Evolutionary conservation across 2,888 invertebrate genomes (phyloP), one percentile per base, ranked within the genome.

Genomic region (Ypsolopha sequella): DNA sequence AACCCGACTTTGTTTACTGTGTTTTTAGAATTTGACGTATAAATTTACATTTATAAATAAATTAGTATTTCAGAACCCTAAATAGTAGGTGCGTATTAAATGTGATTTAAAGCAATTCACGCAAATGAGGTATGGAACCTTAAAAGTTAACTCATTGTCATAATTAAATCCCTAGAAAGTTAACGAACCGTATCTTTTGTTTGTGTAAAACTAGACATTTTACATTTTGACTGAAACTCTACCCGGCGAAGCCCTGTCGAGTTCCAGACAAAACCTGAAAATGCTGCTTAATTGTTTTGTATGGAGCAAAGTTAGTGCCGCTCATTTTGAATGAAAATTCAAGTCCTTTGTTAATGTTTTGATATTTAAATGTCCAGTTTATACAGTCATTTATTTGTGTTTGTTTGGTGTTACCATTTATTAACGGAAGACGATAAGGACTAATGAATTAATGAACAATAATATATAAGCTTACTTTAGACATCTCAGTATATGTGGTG

Each of bases 221-320:
- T 36, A 38, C 36, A 48, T 48, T 38, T 48, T 14, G 36, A 36
- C 48, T 13, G 48, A 10, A 48, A 48, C 36, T 36, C 35, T 35
- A 45, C n/a, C 45, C 4, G 38, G n/a, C 24, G 36, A 48, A 36
- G 7, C 36, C 48, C 36, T 14, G 36, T 45, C 34, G 48, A 36
- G 36, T 48, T 11, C 36, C 11, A 48, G 48, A 48, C 48, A 48
- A 48, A 35, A 48, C 48, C 13, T 48, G 48, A 48, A 48, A 48
- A 48, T 36, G 11, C 48, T 48, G 48, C 36, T 48, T 48, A 48
- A 48, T 48, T 48, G 48, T 48, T 48, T 35, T 48, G 48, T 36
- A 48, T 35, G 48, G 11, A 35, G 10, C 48, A 38, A 48, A 48
- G 38, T 48, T 48, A 14, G 48, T 36, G n/a, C 10, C 7, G 36